Percentiles rank a stretch among this genome's conserved stretches.
These are phyloP conservation scores for Micromys minutus DNA, from an alignment of 2,113 vertebrate species.

Conservation along the genomic window DNA sequence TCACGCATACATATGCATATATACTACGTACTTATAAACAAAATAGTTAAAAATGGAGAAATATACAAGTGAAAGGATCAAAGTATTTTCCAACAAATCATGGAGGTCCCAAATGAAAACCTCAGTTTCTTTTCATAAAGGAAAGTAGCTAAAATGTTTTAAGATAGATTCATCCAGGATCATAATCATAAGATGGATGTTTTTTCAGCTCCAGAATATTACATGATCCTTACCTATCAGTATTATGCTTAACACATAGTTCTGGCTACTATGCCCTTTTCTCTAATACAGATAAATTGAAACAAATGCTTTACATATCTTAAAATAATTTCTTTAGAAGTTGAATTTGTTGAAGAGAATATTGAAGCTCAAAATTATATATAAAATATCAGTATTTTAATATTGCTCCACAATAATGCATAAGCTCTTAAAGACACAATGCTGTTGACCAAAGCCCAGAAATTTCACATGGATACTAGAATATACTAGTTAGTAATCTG, in stretches of 20 bases:
- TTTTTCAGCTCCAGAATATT: neutral
- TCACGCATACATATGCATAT: neutral
- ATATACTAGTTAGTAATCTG: neutral
- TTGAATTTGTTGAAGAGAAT: neutral
- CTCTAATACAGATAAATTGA: neutral
- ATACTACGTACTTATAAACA: too few species aligned
- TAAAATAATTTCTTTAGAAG: neutral
- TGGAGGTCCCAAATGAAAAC: neutral
- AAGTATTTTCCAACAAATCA: neutral
- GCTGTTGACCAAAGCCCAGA: neutral
- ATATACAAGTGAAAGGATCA: neutral
- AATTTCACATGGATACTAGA: neutral
- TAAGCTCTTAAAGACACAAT: neutral
- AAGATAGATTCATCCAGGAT: too few species aligned
- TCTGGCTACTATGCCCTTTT: neutral
- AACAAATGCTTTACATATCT: neutral
- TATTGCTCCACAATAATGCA: neutral
- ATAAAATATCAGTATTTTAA: neutral
- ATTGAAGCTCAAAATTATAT: neutral
- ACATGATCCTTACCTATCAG: neutral
- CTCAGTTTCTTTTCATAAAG: neutral
- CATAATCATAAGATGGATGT: neutral
- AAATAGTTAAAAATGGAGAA: too few species aligned
- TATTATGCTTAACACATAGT: neutral
- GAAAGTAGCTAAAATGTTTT: neutral